A percentile compares a stretch with the other conserved stretches of the same genome.
These are phyloP conservation scores for Pterocles orientalis DNA, from an alignment of 2,113 vertebrate genomes.

Conservation along the genomic window DNA sequence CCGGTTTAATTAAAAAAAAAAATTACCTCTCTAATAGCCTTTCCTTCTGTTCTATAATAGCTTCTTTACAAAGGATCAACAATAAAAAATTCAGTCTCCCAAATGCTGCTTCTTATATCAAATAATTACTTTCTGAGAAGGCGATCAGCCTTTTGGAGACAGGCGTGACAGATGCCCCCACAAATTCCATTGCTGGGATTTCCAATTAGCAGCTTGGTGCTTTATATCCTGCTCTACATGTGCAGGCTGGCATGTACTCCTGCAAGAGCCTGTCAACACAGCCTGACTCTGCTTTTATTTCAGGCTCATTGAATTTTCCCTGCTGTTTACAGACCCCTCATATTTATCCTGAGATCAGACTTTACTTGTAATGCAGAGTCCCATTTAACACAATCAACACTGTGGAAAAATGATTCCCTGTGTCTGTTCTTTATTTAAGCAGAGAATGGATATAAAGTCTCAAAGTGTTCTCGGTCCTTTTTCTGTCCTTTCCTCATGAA, in stretches of 20 bases:
- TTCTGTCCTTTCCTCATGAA: background rate
- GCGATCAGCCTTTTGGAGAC: background rate
- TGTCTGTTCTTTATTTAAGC: conserved; percentile 7
- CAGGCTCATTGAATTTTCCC: background rate
- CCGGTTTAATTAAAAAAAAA: background rate
- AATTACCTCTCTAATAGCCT: background rate
- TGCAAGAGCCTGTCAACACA: fast-evolving
- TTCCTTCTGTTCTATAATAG: background rate
- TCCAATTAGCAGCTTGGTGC: background rate
- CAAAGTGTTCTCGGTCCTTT: background rate
- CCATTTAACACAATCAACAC: background rate
- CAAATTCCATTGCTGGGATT: background rate
- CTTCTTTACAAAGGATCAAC: background rate
- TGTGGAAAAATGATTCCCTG: conserved; percentile 14
- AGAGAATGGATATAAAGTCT: background rate
- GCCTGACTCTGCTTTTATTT: background rate
- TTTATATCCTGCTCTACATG: background rate
- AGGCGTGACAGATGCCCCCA: background rate
- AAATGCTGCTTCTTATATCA: background rate
- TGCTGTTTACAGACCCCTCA: background rate
- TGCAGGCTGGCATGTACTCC: background rate
- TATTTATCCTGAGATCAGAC: background rate
- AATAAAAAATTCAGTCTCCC: background rate
- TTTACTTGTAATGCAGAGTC: conserved; percentile 18
- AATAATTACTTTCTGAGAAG: conserved; percentile 33